Base-by-base conservation (phyloP, 2,113 vertebrate genomes). In the Vidua chalybeata region DNA sequence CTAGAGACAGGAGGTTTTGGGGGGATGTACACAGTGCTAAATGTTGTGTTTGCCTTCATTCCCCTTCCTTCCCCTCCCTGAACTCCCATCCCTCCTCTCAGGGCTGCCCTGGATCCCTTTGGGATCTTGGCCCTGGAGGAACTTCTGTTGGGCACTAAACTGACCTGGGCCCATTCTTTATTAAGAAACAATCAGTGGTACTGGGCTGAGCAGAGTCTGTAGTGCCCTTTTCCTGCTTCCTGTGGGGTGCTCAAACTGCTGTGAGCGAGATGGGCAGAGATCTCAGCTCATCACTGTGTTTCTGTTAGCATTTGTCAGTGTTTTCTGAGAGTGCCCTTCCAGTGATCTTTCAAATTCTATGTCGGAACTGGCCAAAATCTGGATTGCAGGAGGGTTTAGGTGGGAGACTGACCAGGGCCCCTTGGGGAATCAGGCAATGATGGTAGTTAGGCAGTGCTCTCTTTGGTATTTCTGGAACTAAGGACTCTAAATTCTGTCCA, bases 361-460 rank as follows among this genome's bases (percentile, higher is more conserved):
- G 41, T 11, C 73, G 62, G 67, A 54, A 62, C 67, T 85, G 41
- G 26, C 63, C 71, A 79, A 45, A 72, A 58, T 46, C 26, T 54
- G 23, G 37, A 30, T n/a, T 83, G 72, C 23, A 33, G 79, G 55
- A 52, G 46, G 41, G n/a, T 46, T 88, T 56, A 69, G 46, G 43
- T 84, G 37, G 63, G 72, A 90, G n/a, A 46, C 46, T 1, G 2
- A 69, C 10, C 43, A 59, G 61, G 23, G n/a, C 18, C 9, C 23
- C 31, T 51, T 0, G 0, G 23, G 43, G 37, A 61, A 61, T 73
- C 15, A 72, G 64, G 73, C 46, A 41, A 0, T 31, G 41, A 8
- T 27, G n/a, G 43, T 71, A 41, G n/a, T 49, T n/a, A 54, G 86
- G 37, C 63, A 84, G 41, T 15, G 68, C 68, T 73, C 55, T 88